Conservation (phyloP, 2,888 invertebrate species). For the Drosophila conformis region DNA sequence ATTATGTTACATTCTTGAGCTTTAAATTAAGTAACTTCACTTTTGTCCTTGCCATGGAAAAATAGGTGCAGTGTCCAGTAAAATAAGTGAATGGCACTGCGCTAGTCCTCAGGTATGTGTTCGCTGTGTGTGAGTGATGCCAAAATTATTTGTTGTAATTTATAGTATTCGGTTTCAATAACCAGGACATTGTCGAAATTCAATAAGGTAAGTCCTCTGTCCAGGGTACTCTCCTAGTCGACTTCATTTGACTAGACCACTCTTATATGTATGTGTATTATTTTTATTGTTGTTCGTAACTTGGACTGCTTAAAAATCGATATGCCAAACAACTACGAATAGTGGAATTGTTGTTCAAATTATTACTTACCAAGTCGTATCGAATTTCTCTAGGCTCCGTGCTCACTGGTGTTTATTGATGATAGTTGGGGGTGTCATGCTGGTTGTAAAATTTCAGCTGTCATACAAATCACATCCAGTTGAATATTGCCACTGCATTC, state of each 20-base stretch:
- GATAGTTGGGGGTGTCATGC: background rate
- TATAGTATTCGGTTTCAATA: background rate
- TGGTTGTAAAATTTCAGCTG: conserved; percentile 46
- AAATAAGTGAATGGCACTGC: background rate
- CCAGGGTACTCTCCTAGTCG: background rate
- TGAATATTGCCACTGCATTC: conserved; percentile 55
- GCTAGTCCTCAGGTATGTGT: background rate
- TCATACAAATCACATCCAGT: conserved; percentile 67
- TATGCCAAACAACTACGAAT: conserved; percentile 46
- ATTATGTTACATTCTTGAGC: background rate
- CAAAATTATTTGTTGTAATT: background rate
- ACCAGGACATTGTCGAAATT: background rate
- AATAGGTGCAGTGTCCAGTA: background rate
- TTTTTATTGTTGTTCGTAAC: conserved; percentile 35
- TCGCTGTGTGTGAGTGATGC: background rate
- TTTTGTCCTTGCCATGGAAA: background rate
- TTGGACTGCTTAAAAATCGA: conserved; percentile 78
- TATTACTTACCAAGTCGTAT: conserved; percentile 52
- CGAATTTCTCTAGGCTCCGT: conserved; percentile 38
- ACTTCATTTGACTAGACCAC: background rate
- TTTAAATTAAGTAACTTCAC: background rate
- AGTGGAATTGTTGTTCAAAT: conserved; percentile 13
- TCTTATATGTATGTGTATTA: conserved; percentile 15
- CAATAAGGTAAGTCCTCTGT: background rate
- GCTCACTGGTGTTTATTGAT: background rate